Base-by-base conservation (phyloP, 2,888 invertebrate species). In the Drymonia ruficornis region DNA sequence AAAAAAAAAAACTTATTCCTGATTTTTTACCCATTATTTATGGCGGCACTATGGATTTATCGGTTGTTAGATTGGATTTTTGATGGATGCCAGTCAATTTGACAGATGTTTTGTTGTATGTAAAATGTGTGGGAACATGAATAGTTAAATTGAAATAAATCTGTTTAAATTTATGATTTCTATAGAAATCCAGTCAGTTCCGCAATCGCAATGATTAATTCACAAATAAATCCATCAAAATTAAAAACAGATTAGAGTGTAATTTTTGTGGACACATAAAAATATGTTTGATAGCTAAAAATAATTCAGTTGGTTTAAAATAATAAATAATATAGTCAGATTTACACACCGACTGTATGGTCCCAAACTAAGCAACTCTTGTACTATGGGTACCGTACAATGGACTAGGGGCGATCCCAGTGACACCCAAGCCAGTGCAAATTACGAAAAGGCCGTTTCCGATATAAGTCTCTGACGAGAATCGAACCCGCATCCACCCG, bases 1-100 rank as follows among this genome's bases (percentile, higher is more conserved):
- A 2, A 23, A 23, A 23, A 23, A 23, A 6, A 2, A 23, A 23
- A 1, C 23, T 23, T 9, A 31, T 8, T 47, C 47, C 47, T 62
- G 59, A 60, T 63, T 61, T 62, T 44, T 49, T 16, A 57, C 53
- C 15, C 45, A 71, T 72, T 74, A 34, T 47, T 16, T 34, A 18
- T 47, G 47, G 47, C 18, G 1, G 9, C 34, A 15, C 34, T 47
- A 47, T 69, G 62, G 65, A 62, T 66, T 60, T 68, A 80, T 75
- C 65, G 74, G 59, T 66, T 59, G 62, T 68, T 56, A 63, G 67
- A 86, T 85, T 71, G 78, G 80, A 85, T 83, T 85, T 83, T 80
- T 74, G 76, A 85, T 69, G 87, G 80, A 64, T 86, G 86, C 73
- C 87, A 84, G 81, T 83, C 76, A 52, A 42, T 52, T 63, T 67